Evolutionary conservation across 2,113 vertebrate genomes (phyloP), one percentile per base, ranked within the genome.

Genomic region (Mellivora capensis): DNA sequence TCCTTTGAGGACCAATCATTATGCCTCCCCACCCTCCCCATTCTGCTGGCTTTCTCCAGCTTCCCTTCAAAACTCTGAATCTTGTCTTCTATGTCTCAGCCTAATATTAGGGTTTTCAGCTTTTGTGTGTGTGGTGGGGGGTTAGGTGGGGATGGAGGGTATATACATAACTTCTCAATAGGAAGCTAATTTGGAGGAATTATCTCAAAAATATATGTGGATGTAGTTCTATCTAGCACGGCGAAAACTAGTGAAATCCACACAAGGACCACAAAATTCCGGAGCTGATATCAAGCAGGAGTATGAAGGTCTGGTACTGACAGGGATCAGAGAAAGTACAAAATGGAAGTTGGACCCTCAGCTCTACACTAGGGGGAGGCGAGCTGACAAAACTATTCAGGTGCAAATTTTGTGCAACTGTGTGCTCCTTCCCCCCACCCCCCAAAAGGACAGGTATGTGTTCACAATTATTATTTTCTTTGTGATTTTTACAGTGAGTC

Each of bases 111-210:
- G 34, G 47, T 47, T 8, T 13, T 57, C n/a, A 34, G 27, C 6
- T 85, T 93, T 85, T 20, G 37, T 74, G 71, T 13, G 69, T 27
- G 52, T 54, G 6, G 52, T 1, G 5, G 52, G 52, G 52, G 14
- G 52, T 17, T 6, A 5, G 52, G 52, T 1, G 17, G n/a, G 42
- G 11, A 27, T 44, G 47, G 37, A 17, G n/a, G 42, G 27, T 23
- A 61, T 52, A 52, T 34, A 52, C 3, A 17, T 87, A 54, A 90
- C 77, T 47, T 81, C 80, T 93, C 80, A 74, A 74, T 15, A 84
- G 34, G 18, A 84, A 34, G 80, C 54, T 42, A 72, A 47, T 34
- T 15, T 49, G 61, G 49, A 59, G 21, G 23, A 91, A 61, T 93
- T 34, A 37, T 74, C 34, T 93, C 39, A 83, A 44, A 44, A 72